Evolutionary conservation across 2,888 invertebrate species (phyloP), one percentile per base, ranked within the genome.

Genomic region (Cyrtodaria siliqua): DNA sequence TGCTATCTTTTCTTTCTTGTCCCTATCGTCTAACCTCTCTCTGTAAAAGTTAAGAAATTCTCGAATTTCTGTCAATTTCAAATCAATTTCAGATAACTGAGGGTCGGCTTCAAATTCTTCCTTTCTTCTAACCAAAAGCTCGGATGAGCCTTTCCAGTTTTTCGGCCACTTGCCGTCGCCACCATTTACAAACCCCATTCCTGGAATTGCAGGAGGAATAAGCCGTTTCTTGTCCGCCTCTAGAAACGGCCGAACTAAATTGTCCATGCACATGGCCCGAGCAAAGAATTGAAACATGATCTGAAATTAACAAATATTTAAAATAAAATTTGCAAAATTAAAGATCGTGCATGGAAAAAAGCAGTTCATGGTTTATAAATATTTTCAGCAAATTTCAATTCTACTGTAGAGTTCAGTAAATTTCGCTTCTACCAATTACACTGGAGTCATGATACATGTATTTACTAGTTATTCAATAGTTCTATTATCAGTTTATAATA

Each of bases 241-340:
- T 57, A 83, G 59, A 63, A 87, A 87, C 26, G 88, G 88, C 26
- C 80, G 69, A 4, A 90, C 89, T 50, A 89, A 76, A 66, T 84
- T 89, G 66, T 87, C 85, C 91, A 92, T 91, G 73, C 90, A 90
- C 59, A 92, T 77, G 20, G 87, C 68, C 44, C 87, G 82, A 16
- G 91, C 91, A 55, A 91, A 86, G 52, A 88, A 89, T 67, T 87
- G 80, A 64, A 92, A 90, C 84, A 90, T 83, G 38, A 91, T 78
- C 92, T 92, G 84, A 0, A 57, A 55, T n/a, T n/a, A n/a, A n/a
- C n/a, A n/a, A n/a, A n/a, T n/a, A n/a, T n/a, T n/a, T n/a, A n/a
- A n/a, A n/a, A n/a, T n/a, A n/a, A n/a, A n/a, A n/a, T n/a, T n/a
- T n/a, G n/a, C n/a, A n/a, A 49, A 12, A 49, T 18, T 12, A 12